Percentiles rank a stretch among this genome's conserved stretches.
phyloP scores from a whole-genome alignment of 2,113 vertebrate species.

The Apodemus speciosus region DNA sequence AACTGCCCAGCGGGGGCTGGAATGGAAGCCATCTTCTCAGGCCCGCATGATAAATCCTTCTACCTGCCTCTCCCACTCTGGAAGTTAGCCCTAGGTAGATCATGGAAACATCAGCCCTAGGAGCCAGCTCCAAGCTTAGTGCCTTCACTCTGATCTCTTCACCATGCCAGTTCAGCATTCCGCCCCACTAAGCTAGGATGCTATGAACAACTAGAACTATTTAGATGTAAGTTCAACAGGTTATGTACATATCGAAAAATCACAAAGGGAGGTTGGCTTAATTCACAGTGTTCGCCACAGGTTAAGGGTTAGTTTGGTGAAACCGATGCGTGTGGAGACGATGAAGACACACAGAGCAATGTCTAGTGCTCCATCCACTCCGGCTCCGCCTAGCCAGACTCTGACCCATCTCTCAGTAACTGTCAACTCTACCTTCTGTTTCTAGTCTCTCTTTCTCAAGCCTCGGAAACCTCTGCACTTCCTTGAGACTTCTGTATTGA shows the following conservation, averaged over 20 bases:
- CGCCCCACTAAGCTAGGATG: background rate
- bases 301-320: background rate
- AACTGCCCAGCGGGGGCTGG: accelerated
- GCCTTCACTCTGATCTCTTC: background rate
- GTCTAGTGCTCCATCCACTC: background rate
- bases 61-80: background rate
- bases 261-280: background rate
- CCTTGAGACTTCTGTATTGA: background rate
- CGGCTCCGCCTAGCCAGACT: background rate
- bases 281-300: background rate
- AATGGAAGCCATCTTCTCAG: accelerated
- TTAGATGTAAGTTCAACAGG: background rate
- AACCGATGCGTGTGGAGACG: background rate
- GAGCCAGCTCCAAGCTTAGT: background rate
- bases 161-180: accelerated
- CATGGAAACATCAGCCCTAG: accelerated
- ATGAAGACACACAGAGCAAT: background rate
- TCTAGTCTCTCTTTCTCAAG: background rate
- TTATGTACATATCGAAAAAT: background rate
- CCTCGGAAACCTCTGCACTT: background rate
- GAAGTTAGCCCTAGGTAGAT: background rate
- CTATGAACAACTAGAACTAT: background rate
- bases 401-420: background rate
- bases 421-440: background rate
- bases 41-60: background rate